phyloP scores from a whole-genome alignment of 2,113 vertebrate genomes.

The Reinhardtius hippoglossoides region DNA sequence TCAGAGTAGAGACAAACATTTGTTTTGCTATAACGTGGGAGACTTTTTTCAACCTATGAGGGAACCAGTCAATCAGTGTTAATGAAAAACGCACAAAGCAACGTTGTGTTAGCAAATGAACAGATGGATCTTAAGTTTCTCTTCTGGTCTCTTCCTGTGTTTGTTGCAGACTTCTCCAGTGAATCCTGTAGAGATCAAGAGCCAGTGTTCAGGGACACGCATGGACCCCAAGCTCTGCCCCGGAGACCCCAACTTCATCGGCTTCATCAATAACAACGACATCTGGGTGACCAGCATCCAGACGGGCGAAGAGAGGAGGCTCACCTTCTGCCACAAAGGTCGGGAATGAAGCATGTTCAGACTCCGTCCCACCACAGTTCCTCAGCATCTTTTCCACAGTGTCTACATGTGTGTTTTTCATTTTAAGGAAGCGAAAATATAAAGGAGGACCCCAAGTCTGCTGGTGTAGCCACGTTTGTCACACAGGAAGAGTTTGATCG shows the following conservation, averaged over 20 bases:
- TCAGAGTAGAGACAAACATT: no score
- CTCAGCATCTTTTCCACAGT: neutral
- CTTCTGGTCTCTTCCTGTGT: neutral
- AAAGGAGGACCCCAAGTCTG: conserved; percentile 91
- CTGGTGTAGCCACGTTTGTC: conserved; percentile 94
- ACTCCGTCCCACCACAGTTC: neutral
- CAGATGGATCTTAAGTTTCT: neutral
- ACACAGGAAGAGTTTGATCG: conserved; percentile 97
- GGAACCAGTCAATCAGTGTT: no score
- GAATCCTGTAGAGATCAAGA: conserved; percentile 92
- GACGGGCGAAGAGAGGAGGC: conserved; percentile 88
- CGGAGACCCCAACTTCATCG: conserved; percentile 89
- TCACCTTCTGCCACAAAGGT: conserved; percentile 95
- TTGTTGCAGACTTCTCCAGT: conserved; percentile 87
- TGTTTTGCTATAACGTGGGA: no score
- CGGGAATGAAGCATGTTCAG: neutral
- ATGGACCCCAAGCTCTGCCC: conserved; percentile 97
- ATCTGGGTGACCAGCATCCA: conserved; percentile 92
- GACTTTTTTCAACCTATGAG: no score
- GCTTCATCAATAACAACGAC: conserved; percentile 94
- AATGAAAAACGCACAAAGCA: neutral
- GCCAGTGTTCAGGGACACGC: conserved; percentile 89
- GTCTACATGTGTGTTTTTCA: neutral
- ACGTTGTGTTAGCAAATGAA: neutral
- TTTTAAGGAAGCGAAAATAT: conserved; percentile 87